phyloP scores from a whole-genome alignment of 2,888 invertebrate species.

The Campoplex capitator region DNA sequence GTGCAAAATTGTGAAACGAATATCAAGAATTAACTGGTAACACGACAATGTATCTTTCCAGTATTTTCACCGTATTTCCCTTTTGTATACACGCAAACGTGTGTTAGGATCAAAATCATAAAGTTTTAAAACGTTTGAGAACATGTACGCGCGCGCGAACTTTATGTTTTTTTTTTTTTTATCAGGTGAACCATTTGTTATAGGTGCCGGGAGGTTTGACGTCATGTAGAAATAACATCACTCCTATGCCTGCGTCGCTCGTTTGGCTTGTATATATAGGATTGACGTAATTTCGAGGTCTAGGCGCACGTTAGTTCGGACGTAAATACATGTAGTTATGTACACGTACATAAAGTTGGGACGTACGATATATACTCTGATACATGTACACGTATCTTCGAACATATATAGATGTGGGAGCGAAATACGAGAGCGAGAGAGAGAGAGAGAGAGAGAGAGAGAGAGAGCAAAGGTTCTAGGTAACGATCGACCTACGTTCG shows the following conservation, averaged over 20 bases:
- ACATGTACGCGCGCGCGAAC: background rate
- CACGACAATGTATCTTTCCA: too few species aligned
- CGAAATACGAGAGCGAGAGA: slow-evolving; percentile 8
- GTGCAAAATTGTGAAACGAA: too few species aligned
- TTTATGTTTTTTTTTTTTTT: background rate
- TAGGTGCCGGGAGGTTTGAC: slow-evolving; percentile 14
- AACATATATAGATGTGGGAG: slow-evolving; percentile 12
- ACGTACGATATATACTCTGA: background rate
- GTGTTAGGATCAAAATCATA: background rate
- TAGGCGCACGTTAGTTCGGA: slow-evolving; percentile 24
- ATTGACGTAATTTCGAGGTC: slow-evolving; percentile 60
- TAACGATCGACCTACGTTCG: slow-evolving; percentile 64
- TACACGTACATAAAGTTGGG: slow-evolving; percentile 1
- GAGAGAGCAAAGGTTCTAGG: slow-evolving; percentile 40
- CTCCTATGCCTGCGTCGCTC: background rate
- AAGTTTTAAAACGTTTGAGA: background rate
- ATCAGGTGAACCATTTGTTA: slow-evolving; percentile 1
- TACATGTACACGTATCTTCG: background rate
- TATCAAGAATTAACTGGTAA: too few species aligned
- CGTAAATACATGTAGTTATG: slow-evolving; percentile 17
- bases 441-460: slow-evolving; percentile 25
- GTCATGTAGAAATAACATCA: slow-evolving; percentile 42
- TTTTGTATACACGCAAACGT: background rate
- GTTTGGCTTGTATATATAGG: slow-evolving; percentile 25
- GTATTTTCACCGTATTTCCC: background rate